Base-by-base conservation (phyloP, 2,888 invertebrate species). In the Thumatha senex region DNA sequence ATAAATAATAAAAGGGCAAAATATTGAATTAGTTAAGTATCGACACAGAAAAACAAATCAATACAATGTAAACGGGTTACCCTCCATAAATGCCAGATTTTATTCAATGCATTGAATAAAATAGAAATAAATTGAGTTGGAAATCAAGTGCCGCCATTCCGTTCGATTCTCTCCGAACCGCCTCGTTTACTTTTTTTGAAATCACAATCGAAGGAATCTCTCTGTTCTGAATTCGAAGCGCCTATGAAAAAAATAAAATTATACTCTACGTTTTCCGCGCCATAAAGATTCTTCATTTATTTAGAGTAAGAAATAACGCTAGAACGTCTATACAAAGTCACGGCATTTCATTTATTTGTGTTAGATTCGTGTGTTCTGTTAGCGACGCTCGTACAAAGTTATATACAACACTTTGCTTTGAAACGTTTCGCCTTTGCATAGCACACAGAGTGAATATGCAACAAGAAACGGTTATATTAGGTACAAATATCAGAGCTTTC, bases 321-420 rank as follows among this genome's bases (percentile, higher is more conserved):
- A 67, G 56, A 56, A 60, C 64, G 59, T 61, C 58, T 53, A 47
- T 63, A 55, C 65, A 68, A 69, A 77, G 75, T 74, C 73, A 72
- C 67, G 67, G 53, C 57, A 66, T 59, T 73, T 67, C 59, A 73
- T 77, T 76, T 80, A 77, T 70, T 76, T 74, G 61, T 70, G 66
- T 67, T 63, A 63, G 68, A 67, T 72, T 72, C 67, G 64, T 70
- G 57, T 62, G 65, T 70, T 62, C 64, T 66, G 76, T 67, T 70
- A 72, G 71, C 56, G 66, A 72, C 67, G 63, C 56, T 58, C 53
- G 66, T 71, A 76, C 73, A 78, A 77, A 80, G 76, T 78, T 79
- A 80, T 79, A 78, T 76, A 60, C 61, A 66, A 66, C 72, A 72
- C 64, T 74, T 73, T 56, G 65, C 65, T 62, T 61, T 56, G 65